Evolutionary conservation across 2,888 invertebrate genomes (phyloP).

Genomic region (Diarsia mendica): DNA sequence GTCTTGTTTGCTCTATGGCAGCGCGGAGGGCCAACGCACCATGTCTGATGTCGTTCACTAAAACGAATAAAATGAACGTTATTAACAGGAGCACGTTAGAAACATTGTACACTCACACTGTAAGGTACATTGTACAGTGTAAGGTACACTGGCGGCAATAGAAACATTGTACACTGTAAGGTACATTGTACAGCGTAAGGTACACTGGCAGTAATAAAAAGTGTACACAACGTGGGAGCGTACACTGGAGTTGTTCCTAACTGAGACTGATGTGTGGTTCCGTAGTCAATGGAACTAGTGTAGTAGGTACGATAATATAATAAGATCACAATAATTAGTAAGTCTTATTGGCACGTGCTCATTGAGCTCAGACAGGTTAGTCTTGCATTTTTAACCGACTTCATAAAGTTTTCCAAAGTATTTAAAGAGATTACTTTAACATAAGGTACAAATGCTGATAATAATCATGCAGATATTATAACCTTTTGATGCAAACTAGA

Average conservation of each 20-base stretch:
- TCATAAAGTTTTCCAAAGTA: neutral
- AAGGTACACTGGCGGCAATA: no score
- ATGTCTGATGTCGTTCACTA: constrained; percentile 70
- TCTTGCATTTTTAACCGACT: neutral
- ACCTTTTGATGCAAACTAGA: constrained; percentile 11
- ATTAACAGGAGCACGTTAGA: constrained; percentile 77
- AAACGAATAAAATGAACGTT: constrained; percentile 79
- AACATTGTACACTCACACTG: constrained; percentile 58
- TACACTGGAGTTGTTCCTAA: constrained; percentile 30
- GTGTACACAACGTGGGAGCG: constrained; percentile 39
- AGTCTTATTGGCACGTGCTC: neutral
- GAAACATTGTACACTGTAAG: no score
- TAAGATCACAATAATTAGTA: neutral
- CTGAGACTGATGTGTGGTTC: constrained; percentile 2
- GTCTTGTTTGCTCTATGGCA: constrained; percentile 64
- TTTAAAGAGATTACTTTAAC: neutral
- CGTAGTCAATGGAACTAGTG: constrained; percentile 17
- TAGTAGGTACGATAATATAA: neutral
- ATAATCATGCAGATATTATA: neutral
- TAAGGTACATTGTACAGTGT: no score
- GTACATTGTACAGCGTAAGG: no score
- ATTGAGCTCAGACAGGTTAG: no score
- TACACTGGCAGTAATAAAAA: constrained; percentile 49
- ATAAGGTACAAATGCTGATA: neutral
- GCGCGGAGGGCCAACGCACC: constrained; percentile 74